A percentile compares a stretch with the other conserved stretches of the same genome.
Evolutionary conservation across 2,797 vertebrate species (phyloP).

Genomic region (Chromis chromis): DNA sequence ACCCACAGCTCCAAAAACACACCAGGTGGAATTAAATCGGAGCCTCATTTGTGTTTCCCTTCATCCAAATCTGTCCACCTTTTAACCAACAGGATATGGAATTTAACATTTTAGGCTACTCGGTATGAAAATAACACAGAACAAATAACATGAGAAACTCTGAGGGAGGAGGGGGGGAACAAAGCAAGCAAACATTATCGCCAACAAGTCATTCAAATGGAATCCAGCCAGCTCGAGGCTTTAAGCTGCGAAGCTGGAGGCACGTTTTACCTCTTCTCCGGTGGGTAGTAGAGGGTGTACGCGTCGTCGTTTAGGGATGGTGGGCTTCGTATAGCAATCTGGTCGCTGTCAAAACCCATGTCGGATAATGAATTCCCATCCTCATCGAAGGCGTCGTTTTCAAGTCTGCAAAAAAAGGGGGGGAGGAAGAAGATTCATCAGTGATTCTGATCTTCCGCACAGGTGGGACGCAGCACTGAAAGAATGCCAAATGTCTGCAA

Average conservation of each 20-base stretch:
- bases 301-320: conserved; percentile 89
- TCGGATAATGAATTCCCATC: conserved; percentile 91
- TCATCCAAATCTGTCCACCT: background rate
- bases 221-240: conserved; percentile 14
- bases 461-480: conserved; percentile 53
- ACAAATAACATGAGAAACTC: conserved; percentile 78
- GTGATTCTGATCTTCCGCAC: conserved; percentile 40
- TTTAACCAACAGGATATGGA: conserved; percentile 20
- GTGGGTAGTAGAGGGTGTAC: conserved; percentile 90
- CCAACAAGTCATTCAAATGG: conserved; percentile 61
- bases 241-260: conserved; percentile 1
- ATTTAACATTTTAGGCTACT: conserved; percentile 74
- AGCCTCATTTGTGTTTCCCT: too few species aligned
- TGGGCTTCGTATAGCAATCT: conserved; percentile 89
- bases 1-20: conserved; percentile 30
- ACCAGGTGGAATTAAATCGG: conserved; percentile 31
- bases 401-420: conserved; percentile 78
- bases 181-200: conserved; percentile 78
- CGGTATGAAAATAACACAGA: conserved; percentile 71
- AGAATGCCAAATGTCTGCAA: conserved; percentile 61
- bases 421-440: conserved; percentile 32
- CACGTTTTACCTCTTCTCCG: conserved; percentile 90
- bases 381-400: conserved; percentile 93
- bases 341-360: conserved; percentile 90
- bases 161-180: conserved; percentile 56